These are phyloP conservation scores for Meteorus colon DNA, from an alignment of 2,888 invertebrate genomes.

Conservation along the genomic window DNA sequence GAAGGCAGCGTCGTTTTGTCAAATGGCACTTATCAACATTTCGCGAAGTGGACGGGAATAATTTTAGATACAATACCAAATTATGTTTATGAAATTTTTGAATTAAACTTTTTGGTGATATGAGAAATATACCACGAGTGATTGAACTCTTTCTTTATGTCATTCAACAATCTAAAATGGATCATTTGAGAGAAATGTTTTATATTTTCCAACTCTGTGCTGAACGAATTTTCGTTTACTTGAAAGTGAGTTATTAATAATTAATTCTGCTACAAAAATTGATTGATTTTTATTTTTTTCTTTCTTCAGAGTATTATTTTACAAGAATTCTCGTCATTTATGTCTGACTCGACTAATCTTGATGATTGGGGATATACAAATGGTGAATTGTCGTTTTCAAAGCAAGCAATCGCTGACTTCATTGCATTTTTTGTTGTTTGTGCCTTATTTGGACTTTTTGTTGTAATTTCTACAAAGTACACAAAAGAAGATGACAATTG, in stretches of 20 bases:
- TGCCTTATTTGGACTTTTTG: slow-evolving; percentile 53
- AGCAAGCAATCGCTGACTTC: slow-evolving; percentile 54
- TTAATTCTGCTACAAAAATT: background rate
- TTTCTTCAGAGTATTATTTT: slow-evolving; percentile 48
- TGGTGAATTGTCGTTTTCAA: slow-evolving; percentile 43
- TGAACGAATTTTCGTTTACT: slow-evolving; percentile 55
- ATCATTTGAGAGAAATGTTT: slow-evolving; percentile 55
- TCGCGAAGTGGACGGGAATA: slow-evolving; percentile 40
- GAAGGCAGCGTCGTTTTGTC: slow-evolving; percentile 46
- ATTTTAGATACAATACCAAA: slow-evolving; percentile 43
- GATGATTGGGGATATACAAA: slow-evolving; percentile 39
- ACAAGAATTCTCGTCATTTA: slow-evolving; percentile 45
- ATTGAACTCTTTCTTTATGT: slow-evolving; percentile 14
- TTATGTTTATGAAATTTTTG: slow-evolving; percentile 37
- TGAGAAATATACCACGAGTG: slow-evolving; percentile 21
- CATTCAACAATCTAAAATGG: slow-evolving; percentile 51
- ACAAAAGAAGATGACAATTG: slow-evolving; percentile 45
- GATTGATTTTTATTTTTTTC: background rate
- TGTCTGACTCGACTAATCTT: slow-evolving; percentile 42
- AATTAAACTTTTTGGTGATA: slow-evolving; percentile 45
- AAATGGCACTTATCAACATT: slow-evolving; percentile 50
- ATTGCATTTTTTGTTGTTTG: slow-evolving; percentile 56
- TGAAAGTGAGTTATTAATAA: slow-evolving; percentile 51
- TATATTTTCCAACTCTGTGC: slow-evolving; percentile 57
- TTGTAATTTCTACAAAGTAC: slow-evolving; percentile 55